Evolutionary conservation across 2,888 invertebrate species (phyloP), one percentile per base, ranked within the genome.

Genomic region (Luperina testacea): DNA sequence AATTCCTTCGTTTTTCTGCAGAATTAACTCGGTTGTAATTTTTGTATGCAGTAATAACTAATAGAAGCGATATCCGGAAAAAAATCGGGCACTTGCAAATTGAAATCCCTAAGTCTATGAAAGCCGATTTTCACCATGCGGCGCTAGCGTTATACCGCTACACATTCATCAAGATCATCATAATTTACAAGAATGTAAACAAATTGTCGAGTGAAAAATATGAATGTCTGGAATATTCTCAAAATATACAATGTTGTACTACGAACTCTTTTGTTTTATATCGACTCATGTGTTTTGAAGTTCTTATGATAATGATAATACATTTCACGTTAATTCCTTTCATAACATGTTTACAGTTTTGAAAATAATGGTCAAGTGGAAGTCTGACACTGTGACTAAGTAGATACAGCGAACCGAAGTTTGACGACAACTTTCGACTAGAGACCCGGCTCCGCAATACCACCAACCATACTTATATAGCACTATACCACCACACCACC

Each of bases 161-260:
- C 53, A 53, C 53, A 67, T 78, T 63, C 53, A 82, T 78, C 70
- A 78, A 32, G 32, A 32, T 32, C 32, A 32, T 32, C 59, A 72
- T 53, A 72, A 45, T 79, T 79, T 75, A 53, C 32, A 57, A 64
- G 74, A 83, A 75, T 65, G 13, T 83, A 83, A 83, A 82, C 79
- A 72, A 51, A 61, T 24, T 59, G 20, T 77, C 53, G 63, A 79
- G 70, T 72, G 27, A 65, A 75, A 83, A 83, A 61, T 69, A 72
- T 75, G 45, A 69, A 69, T 48, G 38, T 82, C 64, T 77, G 72
- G 64, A 77, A 76, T 45, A 70, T 70, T 77, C 72, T 53, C 45
- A 69, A 77, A 82, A 72, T 59, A 75, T 53, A 78, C 71, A 72
- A 72, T 65, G 59, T 82, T 71, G 51, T 83, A 74, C 63, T 83